Percentiles rank a stretch among this genome's conserved stretches.
Evolutionary conservation across 2,797 vertebrate species (phyloP).

Genomic region (Gallinago nigripennis): DNA sequence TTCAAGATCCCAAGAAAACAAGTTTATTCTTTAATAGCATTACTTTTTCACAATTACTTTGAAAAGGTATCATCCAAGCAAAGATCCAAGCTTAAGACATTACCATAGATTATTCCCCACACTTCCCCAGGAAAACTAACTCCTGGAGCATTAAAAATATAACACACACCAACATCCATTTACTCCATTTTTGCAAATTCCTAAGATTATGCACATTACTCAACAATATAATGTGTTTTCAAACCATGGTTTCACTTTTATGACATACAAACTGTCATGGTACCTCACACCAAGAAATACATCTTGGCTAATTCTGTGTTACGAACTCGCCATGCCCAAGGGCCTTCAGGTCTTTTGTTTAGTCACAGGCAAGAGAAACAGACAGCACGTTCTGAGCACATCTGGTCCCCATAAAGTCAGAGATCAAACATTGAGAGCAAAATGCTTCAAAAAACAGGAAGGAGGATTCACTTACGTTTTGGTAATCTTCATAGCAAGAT

Average conservation of each 20-base stretch:
- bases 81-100: neutral
- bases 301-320: neutral
- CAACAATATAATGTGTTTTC: neutral
- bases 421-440: neutral
- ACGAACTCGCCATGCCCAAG: neutral
- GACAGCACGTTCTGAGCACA: neutral
- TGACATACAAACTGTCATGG: neutral
- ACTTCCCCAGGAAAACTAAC: neutral
- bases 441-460: neutral
- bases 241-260: neutral
- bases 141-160: neutral
- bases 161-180: neutral
- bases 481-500: conserved; percentile 96
- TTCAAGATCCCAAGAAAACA: neutral
- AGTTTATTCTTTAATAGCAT: neutral
- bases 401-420: neutral
- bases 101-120: neutral
- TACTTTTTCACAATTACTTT: neutral
- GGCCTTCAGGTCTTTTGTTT: neutral
- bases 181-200: neutral
- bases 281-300: neutral
- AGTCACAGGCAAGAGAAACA: neutral
- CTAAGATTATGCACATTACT: fast-evolving
- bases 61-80: neutral
- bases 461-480: conserved; percentile 86